A percentile compares a stretch with the other conserved stretches of the same genome.
Conservation (phyloP, 2,797 vertebrate genomes). For the Smutsia temminckii region DNA sequence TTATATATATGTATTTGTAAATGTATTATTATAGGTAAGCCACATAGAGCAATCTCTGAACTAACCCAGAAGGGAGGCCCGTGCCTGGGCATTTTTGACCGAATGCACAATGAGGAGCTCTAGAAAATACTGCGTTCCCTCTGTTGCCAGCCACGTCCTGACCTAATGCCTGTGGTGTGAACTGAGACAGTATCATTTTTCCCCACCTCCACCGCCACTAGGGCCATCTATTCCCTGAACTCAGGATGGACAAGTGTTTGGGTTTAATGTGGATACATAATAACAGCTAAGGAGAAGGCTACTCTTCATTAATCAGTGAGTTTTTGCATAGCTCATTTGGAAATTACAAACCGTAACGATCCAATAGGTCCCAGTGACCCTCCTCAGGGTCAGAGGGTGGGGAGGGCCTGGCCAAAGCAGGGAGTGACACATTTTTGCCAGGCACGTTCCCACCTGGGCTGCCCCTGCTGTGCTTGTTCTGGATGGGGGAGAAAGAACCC, state of each 20-base stretch:
- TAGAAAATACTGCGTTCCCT: background rate
- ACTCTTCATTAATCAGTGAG: background rate
- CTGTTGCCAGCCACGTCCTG: background rate
- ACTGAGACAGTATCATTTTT: background rate
- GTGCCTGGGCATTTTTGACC: background rate
- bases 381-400: background rate
- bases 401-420: no score
- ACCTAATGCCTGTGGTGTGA: background rate
- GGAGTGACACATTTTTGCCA: background rate
- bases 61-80: background rate
- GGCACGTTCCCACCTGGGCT: background rate
- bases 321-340: background rate
- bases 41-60: background rate
- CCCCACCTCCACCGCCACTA: background rate
- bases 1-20: no score
- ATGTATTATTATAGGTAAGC: background rate
- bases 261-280: background rate
- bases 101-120: background rate
- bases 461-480: background rate
- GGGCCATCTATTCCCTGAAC: background rate
- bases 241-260: background rate
- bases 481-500: background rate
- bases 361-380: background rate
- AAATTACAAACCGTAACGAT: background rate
- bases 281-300: background rate